phyloP scores from a whole-genome alignment of 2,113 vertebrate species.

The Eudyptes chrysolophus region DNA sequence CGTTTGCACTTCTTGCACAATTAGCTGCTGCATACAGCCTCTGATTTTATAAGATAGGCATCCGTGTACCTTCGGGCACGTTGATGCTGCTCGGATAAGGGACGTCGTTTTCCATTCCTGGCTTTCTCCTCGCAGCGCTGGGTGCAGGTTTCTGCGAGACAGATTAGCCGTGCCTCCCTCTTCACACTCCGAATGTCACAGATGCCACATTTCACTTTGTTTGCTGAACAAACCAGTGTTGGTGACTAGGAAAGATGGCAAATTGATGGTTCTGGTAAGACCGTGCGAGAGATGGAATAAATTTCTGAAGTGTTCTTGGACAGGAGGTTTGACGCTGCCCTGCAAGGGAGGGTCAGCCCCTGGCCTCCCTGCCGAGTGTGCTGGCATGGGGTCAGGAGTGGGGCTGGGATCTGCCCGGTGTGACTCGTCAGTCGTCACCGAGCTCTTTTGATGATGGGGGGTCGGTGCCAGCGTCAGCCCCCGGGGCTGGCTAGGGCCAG shows the following conservation, averaged over 20 bases:
- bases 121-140: not conserved
- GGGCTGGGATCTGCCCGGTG: not conserved
- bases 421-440: rapidly evolving
- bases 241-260: not conserved
- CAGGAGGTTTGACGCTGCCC: not conserved
- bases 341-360: not conserved
- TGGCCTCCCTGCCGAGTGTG: rapidly evolving
- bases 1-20: not conserved
- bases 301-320: rapidly evolving
- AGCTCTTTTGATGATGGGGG: rapidly evolving
- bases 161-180: rapidly evolving
- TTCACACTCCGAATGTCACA: rapidly evolving
- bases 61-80: rapidly evolving
- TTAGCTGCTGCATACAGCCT: not conserved
- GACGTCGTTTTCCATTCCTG: rapidly evolving
- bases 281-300: rapidly evolving
- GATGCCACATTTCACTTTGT: rapidly evolving
- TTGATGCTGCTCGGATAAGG: not conserved
- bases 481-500: not conserved
- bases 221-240: rapidly evolving
- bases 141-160: rapidly evolving
- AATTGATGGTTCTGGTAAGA: too few species aligned
- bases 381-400: rapidly evolving
- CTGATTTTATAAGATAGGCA: rapidly evolving
- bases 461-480: rapidly evolving